Evolutionary conservation across 1,140 invertebrate species (phyloP).

Genomic region (Drosophila melanogaster): DNA sequence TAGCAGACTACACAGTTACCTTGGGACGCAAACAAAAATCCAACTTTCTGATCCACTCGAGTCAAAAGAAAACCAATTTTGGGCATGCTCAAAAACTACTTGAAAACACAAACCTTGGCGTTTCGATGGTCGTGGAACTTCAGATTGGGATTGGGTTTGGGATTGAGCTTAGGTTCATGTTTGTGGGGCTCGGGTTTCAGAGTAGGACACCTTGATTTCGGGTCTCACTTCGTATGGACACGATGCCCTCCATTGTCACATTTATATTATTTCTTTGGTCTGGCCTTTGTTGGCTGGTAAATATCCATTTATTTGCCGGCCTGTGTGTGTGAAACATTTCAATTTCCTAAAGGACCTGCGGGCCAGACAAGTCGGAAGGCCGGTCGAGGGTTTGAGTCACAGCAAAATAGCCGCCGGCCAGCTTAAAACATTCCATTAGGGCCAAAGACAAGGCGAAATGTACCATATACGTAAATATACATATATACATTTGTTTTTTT

Average conservation of each 20-base stretch:
- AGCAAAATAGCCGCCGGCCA: constrained; percentile 59
- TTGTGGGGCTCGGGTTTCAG: too few relatives aligned
- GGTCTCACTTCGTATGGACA: constrained; percentile 3
- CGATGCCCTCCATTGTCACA: constrained; percentile 61
- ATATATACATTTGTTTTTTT: constrained; percentile 17
- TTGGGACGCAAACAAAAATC: constrained; percentile 29
- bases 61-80: constrained; percentile 72
- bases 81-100: constrained; percentile 54
- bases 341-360: constrained; percentile 66
- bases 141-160: constrained; percentile 1
- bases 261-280: constrained; percentile 62
- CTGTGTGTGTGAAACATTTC: constrained; percentile 66
- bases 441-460: constrained; percentile 37
- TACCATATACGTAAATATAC: constrained; percentile 17
- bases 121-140: constrained; percentile 19
- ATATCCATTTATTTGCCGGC: constrained; percentile 70
- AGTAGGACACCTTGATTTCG: background rate
- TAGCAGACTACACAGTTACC: constrained; percentile 21
- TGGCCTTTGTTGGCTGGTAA: constrained; percentile 63
- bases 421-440: constrained; percentile 70
- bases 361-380: constrained; percentile 28
- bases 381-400: constrained; percentile 41
- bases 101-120: constrained; percentile 59
- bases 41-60: constrained; percentile 51
- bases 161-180: constrained; percentile 13